These are phyloP conservation scores for Psettodes erumei DNA, from an alignment of 2,113 vertebrate genomes.

Conservation along the genomic window DNA sequence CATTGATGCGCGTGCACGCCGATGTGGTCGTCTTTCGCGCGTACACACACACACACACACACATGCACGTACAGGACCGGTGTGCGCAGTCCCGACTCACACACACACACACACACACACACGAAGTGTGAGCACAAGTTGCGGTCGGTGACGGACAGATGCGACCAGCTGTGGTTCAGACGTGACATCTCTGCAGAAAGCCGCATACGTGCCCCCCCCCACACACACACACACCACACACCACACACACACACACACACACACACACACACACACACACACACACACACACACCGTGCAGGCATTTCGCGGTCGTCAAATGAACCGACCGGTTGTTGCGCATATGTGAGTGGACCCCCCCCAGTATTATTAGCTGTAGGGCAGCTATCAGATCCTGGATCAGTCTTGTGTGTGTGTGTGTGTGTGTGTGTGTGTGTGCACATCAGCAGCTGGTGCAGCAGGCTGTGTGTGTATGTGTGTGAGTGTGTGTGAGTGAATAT, in stretches of 20 bases:
- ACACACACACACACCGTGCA: no score
- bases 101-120: slow-evolving; percentile 13
- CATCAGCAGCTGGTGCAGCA: slow-evolving; percentile 60
- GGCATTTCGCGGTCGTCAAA: slow-evolving; percentile 22
- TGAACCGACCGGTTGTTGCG: slow-evolving; percentile 66
- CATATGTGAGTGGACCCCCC: slow-evolving; percentile 54
- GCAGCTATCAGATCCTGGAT: slow-evolving; percentile 57
- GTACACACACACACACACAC: slow-evolving; percentile 13
- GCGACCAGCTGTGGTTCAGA: slow-evolving; percentile 40
- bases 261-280: no score
- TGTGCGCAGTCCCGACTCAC: not conserved
- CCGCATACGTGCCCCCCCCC: slow-evolving; percentile 20
- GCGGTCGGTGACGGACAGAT: slow-evolving; percentile 24
- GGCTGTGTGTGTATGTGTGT: slow-evolving; percentile 41
- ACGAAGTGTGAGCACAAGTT: slow-evolving; percentile 55
- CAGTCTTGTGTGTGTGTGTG: slow-evolving; percentile 10
- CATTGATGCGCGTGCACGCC: slow-evolving; percentile 81
- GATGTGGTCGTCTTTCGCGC: slow-evolving; percentile 6
- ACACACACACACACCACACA: no score
- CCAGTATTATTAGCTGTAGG: slow-evolving; percentile 55
- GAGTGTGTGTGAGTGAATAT: slow-evolving; percentile 31
- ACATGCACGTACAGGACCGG: no score
- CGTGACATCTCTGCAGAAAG: slow-evolving; percentile 55
- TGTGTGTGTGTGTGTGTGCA: slow-evolving; percentile 15
- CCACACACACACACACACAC: no score